Percentiles rank a stretch among this genome's conserved stretches.
Conservation (phyloP, 2,888 invertebrate species). For the Agrochola litura region DNA sequence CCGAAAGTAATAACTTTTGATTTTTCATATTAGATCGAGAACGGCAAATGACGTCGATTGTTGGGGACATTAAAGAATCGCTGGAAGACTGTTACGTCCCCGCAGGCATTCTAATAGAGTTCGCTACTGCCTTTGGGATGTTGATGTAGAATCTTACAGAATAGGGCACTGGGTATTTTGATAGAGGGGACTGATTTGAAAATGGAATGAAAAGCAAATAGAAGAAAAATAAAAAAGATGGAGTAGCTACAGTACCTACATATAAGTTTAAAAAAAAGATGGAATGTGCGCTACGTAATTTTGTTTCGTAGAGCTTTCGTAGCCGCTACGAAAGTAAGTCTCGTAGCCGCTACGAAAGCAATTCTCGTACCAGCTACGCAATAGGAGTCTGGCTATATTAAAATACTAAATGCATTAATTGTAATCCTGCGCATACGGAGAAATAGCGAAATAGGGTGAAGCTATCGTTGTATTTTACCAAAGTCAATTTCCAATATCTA, state of each 20-base stretch:
- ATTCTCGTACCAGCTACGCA: not conserved
- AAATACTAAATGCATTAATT: not conserved
- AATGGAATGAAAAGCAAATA: constrained; percentile 48
- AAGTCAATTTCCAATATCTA: not conserved
- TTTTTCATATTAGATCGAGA: constrained; percentile 78
- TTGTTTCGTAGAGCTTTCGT: constrained; percentile 4
- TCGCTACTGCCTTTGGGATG: constrained; percentile 67
- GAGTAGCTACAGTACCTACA: too few species aligned
- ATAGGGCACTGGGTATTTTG: constrained; percentile 47
- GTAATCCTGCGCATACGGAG: not conserved
- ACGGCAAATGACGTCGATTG: constrained; percentile 75
- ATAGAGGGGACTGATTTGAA: constrained; percentile 31
- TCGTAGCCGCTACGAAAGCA: not conserved
- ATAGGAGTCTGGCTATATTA: not conserved
- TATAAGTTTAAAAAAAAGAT: not conserved
- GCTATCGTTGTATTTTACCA: not conserved
- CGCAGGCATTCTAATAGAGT: constrained; percentile 86
- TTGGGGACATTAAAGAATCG: constrained; percentile 82
- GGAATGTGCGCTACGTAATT: not conserved
- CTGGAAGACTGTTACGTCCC: constrained; percentile 83
- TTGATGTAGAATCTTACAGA: constrained; percentile 63
- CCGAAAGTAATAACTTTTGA: constrained; percentile 72
- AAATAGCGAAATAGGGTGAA: not conserved
- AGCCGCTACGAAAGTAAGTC: not conserved
- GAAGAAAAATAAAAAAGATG: constrained; percentile 1